Percentiles rank a stretch among this genome's conserved stretches.
Conservation (phyloP, 2,888 invertebrate species). For the Atrina japonica region DNA sequence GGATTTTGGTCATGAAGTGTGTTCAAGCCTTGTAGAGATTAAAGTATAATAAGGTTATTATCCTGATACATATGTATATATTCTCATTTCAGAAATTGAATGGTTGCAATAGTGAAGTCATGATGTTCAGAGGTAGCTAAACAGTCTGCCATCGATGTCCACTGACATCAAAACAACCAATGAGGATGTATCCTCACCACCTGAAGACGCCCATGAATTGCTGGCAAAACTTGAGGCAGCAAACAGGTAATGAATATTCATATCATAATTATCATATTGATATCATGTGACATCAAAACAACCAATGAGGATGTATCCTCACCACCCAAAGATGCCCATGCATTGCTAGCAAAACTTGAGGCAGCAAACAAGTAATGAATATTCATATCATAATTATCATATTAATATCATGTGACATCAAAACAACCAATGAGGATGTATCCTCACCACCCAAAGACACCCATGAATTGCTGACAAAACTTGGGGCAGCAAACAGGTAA, state of each 20-base stretch:
- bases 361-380: constrained; percentile 89
- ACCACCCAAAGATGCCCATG: constrained; percentile 3
- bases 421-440: not conserved
- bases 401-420: not conserved
- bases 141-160: too few species aligned
- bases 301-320: not conserved
- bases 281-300: not conserved
- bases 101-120: too few species aligned
- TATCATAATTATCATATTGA: too few species aligned
- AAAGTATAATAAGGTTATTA: too few species aligned
- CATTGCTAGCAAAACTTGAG: constrained; percentile 94
- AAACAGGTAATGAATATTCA: constrained; percentile 86
- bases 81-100: too few species aligned
- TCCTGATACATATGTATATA: too few species aligned
- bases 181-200: not conserved
- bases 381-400: too few species aligned
- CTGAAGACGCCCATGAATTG: constrained; percentile 80
- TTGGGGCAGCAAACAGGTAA: constrained; percentile 95
- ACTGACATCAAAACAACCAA: not conserved
- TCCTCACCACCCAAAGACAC: constrained; percentile 7
- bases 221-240: constrained; percentile 97
- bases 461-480: constrained; percentile 89
- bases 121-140: too few species aligned
- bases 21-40: too few species aligned
- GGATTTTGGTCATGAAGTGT: too few species aligned